Conservation (phyloP, 2,888 invertebrate species). For the Zhuqinia jingwanae region DNA sequence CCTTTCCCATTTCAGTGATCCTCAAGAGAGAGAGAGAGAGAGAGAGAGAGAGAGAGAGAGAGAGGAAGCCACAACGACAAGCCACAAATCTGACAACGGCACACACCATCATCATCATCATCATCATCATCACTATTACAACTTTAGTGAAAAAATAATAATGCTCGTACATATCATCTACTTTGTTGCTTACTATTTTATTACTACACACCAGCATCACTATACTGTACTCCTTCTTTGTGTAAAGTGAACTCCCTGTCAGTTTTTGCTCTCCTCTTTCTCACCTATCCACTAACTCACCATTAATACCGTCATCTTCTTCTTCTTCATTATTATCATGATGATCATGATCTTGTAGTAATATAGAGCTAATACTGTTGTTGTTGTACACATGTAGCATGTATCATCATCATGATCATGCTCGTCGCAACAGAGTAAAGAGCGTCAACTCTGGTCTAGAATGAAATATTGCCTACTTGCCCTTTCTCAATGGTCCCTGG, state of each 20-base stretch:
- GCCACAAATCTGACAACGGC: slow-evolving; percentile 62
- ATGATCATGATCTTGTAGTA: slow-evolving; percentile 1
- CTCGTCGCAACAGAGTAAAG: background rate
- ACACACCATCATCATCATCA: slow-evolving; percentile 35
- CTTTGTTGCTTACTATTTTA: slow-evolving; percentile 14
- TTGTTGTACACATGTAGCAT: slow-evolving; percentile 31
- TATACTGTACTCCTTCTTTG: no score
- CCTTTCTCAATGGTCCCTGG: slow-evolving; percentile 73
- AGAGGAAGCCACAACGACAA: slow-evolving; percentile 66
- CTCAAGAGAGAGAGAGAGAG: no score
- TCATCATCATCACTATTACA: background rate
- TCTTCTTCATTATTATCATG: background rate
- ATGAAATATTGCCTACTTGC: slow-evolving; percentile 72
- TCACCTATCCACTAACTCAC: slow-evolving; percentile 38
- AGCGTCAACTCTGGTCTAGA: slow-evolving; percentile 50
- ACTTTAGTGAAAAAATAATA: slow-evolving; percentile 13
- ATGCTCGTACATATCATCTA: slow-evolving; percentile 42
- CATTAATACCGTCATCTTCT: slow-evolving; percentile 17
- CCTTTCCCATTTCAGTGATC: slow-evolving; percentile 68
- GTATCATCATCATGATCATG: background rate
- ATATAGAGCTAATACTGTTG: slow-evolving; percentile 26
- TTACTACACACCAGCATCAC: no score
- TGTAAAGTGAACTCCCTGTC: slow-evolving; percentile 21
- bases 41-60: no score
- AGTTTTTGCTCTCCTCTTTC: slow-evolving; percentile 20